Conservation (phyloP, 2,797 vertebrate species). For the Sebastes reedi region DNA sequence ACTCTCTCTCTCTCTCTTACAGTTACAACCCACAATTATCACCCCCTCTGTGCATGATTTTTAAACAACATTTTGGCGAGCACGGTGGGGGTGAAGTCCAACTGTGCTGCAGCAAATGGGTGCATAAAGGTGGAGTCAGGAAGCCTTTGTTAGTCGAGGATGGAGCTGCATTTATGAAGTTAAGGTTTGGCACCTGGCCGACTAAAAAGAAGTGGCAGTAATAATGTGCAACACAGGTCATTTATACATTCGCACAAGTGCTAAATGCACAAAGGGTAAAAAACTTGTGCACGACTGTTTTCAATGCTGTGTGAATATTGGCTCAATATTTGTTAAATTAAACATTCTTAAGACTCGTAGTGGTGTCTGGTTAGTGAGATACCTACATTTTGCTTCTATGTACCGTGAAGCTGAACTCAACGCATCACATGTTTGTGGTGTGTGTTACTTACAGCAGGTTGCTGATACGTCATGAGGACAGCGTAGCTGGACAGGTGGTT, state of each 20-base stretch:
- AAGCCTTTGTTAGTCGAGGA: background rate
- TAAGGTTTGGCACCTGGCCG: background rate
- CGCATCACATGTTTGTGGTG: background rate
- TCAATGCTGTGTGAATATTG: background rate
- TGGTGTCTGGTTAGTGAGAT: background rate
- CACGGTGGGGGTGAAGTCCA: background rate
- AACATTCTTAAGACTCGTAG: background rate
- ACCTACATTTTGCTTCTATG: background rate
- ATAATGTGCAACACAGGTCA: background rate
- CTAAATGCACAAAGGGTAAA: background rate
- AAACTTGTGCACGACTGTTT: background rate
- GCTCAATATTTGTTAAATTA: background rate
- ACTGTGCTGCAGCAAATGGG: conserved; percentile 6
- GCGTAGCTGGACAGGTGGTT: conserved; percentile 95
- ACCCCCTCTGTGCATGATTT: conserved; percentile 11
- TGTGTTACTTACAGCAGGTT: conserved; percentile 82
- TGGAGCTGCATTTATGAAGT: background rate
- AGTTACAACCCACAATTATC: conserved; percentile 30
- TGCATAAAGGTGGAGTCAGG: background rate
- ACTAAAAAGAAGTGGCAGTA: background rate
- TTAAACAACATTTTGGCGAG: conserved; percentile 11
- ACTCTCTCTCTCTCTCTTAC: background rate
- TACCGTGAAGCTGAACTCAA: background rate
- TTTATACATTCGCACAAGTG: background rate
- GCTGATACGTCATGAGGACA: conserved; percentile 91